phyloP scores from a whole-genome alignment of 2,888 invertebrate species.

The Tetranychus truncatus region DNA sequence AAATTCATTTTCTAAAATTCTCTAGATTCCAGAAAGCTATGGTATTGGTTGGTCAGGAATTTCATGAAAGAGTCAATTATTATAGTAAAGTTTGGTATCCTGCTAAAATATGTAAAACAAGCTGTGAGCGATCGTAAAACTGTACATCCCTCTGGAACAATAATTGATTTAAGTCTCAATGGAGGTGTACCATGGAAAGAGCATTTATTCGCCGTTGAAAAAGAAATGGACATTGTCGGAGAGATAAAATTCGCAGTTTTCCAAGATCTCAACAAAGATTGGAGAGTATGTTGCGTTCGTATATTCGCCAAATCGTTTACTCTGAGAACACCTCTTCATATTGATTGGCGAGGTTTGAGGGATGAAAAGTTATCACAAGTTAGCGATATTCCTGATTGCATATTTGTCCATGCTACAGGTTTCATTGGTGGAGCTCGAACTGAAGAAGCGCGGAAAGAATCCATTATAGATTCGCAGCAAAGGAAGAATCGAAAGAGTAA shows the following conservation, averaged over 20 bases:
- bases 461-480: background rate
- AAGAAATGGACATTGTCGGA: constrained; percentile 43
- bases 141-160: constrained; percentile 57
- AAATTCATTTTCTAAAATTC: background rate
- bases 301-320: constrained; percentile 42
- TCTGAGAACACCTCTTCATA: constrained; percentile 49
- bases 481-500: background rate
- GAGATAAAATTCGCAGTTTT: constrained; percentile 53
- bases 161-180: constrained; percentile 51
- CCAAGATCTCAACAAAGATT: constrained; percentile 43
- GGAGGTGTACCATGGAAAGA: constrained; percentile 59
- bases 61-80: constrained; percentile 46
- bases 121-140: constrained; percentile 47
- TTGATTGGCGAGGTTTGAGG: constrained; percentile 66
- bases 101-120: constrained; percentile 55
- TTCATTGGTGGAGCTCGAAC: constrained; percentile 79
- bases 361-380: constrained; percentile 49
- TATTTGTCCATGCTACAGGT: constrained; percentile 71
- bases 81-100: constrained; percentile 59
- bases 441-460: no score
- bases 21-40: constrained; percentile 55
- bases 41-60: constrained; percentile 56
- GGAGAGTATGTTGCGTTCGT: constrained; percentile 74
- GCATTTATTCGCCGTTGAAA: constrained; percentile 64
- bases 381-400: constrained; percentile 51